Base-by-base conservation (phyloP, 2,113 vertebrate species). In the Callipepla squamata region DNA sequence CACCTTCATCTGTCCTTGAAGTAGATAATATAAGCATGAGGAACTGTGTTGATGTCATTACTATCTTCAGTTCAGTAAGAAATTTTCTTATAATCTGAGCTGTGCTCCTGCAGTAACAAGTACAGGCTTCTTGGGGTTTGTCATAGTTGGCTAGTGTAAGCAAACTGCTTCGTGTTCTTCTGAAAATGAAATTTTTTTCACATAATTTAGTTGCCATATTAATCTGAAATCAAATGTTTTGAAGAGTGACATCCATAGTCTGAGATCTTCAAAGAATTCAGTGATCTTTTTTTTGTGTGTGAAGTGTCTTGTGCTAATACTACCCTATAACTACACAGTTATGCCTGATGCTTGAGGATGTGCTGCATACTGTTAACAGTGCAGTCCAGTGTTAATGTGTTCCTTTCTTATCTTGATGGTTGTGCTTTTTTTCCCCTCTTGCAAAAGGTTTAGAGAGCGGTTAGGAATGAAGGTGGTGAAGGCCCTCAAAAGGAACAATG, bases 401-500 rank as follows among this genome's bases (percentile, higher is more conserved):
- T 93, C 28, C 9, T 85, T 16, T 84, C 79, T 92, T 25, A 93
- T 59, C 20, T 50, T 38, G 6, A 28, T 87, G 47, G 2, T 80
- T 91, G 87, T 95, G 28, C 67, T 95, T 95, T 48, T 50, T 38
- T 36, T 79, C 81, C 40, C 81, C 89, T 70, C 21, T 95, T 89
- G n/a, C 58, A 18, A 86, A 94, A 99, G 99, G 94, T 99, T 99
- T 96, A 98, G 99, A 74, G 99, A 99, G 86, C 98, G 99, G 85
- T 96, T 99, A 63, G 99, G 99, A 80, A 98, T 99, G 63, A 99
- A 99, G 95, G 99, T 99, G 7, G 99, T 99, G 23, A 99, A 99
- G 97, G 99, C 99, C 69, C 98, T 99, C 90, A 99, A 99, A 97
- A 98, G 98, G 90, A 99, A 98, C 97, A 98, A 99, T 94, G 99